Percentiles rank a stretch among this genome's conserved stretches.
These are phyloP conservation scores for Phalacrocorax brasilianus DNA, from an alignment of 2,113 vertebrate genomes.

Conservation along the genomic window DNA sequence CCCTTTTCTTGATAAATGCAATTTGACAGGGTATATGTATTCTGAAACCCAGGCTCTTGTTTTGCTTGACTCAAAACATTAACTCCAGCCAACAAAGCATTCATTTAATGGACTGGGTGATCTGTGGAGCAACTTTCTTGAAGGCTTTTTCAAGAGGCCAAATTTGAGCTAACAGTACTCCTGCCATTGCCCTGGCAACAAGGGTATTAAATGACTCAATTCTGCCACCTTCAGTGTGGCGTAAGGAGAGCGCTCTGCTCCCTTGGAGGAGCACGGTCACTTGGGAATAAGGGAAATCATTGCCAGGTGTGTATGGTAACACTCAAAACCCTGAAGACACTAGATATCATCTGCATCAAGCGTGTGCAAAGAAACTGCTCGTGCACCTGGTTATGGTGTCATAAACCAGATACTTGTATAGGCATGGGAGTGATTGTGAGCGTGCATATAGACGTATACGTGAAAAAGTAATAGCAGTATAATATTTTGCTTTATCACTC, in stretches of 20 bases:
- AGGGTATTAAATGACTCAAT: background rate
- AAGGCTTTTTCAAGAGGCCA: background rate
- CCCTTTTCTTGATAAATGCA: constrained; percentile 61
- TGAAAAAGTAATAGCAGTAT: background rate
- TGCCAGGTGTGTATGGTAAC: background rate
- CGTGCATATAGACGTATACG: too few species aligned
- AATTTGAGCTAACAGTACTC: background rate
- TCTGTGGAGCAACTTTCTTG: background rate
- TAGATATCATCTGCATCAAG: background rate
- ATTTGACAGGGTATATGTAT: constrained; percentile 51
- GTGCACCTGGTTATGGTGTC: background rate
- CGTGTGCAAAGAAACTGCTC: background rate
- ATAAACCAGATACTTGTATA: too few species aligned
- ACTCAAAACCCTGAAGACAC: background rate
- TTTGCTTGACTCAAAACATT: constrained; percentile 44
- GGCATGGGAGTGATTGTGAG: background rate
- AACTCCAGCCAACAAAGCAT: constrained; percentile 15
- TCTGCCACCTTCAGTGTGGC: background rate
- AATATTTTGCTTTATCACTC: background rate
- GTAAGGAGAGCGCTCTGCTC: background rate
- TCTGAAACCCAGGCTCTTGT: constrained; percentile 46
- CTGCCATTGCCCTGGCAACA: background rate
- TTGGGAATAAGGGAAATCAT: background rate
- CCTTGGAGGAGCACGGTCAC: background rate
- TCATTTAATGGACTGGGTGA: background rate